Percentiles rank a stretch among this genome's conserved stretches.
These are phyloP conservation scores for Cerastoderma edule DNA, from an alignment of 2,888 invertebrate species.

Conservation along the genomic window DNA sequence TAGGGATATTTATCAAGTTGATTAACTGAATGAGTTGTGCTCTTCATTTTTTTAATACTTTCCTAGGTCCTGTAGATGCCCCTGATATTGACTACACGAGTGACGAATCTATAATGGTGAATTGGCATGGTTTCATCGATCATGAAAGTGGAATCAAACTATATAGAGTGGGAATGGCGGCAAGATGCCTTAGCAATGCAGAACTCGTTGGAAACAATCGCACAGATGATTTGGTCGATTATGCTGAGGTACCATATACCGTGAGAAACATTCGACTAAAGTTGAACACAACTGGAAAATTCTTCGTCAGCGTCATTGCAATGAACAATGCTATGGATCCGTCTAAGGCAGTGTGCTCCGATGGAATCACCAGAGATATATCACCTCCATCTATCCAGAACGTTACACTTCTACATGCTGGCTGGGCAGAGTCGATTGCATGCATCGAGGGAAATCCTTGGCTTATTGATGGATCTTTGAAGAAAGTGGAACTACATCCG, in stretches of 20 bases:
- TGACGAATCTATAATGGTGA: slow-evolving; percentile 40
- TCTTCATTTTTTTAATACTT: no score
- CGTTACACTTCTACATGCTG: slow-evolving; percentile 42
- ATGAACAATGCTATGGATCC: slow-evolving; percentile 70
- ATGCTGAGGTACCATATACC: slow-evolving; percentile 10
- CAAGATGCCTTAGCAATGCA: slow-evolving; percentile 23
- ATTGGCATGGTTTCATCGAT: slow-evolving; percentile 70
- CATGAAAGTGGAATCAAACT: slow-evolving; percentile 69
- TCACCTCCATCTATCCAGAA: slow-evolving; percentile 48
- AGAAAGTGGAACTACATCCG: slow-evolving; percentile 5
- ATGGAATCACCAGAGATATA: slow-evolving; percentile 61
- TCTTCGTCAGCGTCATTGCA: slow-evolving; percentile 66
- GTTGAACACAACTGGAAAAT: slow-evolving; percentile 50
- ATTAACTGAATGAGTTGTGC: no score
- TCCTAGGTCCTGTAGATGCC: slow-evolving; percentile 30
- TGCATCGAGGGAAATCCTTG: slow-evolving; percentile 12
- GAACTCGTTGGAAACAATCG: slow-evolving; percentile 12
- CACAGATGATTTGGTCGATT: slow-evolving; percentile 2
- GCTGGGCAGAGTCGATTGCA: slow-evolving; percentile 29
- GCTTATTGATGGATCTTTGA: slow-evolving; percentile 9
- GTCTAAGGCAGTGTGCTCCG: slow-evolving; percentile 68
- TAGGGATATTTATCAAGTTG: no score
- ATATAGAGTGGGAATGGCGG: slow-evolving; percentile 55
- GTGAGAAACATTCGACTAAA: slow-evolving; percentile 9
- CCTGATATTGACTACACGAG: slow-evolving; percentile 68